Evolutionary conservation across 2,797 vertebrate genomes (phyloP).

Genomic region (Anolis apletophallus): DNA sequence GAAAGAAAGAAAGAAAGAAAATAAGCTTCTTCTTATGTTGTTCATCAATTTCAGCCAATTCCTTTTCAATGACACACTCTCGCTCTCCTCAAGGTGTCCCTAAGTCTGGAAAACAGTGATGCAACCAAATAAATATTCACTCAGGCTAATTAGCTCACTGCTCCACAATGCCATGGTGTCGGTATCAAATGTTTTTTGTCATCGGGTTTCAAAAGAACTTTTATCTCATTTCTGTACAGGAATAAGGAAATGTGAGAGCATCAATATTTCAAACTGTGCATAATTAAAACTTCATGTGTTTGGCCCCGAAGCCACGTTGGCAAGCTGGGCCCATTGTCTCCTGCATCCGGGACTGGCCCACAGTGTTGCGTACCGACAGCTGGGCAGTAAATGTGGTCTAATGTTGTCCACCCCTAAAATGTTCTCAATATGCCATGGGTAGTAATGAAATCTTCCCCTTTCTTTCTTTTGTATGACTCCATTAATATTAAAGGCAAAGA

Average conservation of each 20-base stretch:
- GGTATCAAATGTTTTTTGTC: conserved; percentile 75
- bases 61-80: conserved; percentile 27
- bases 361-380: conserved; percentile 60
- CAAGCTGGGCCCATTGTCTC: conserved; percentile 63
- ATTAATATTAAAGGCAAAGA: conserved; percentile 58
- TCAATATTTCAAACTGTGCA: conserved; percentile 79
- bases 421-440: conserved; percentile 33
- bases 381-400: conserved; percentile 60
- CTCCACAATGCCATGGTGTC: conserved; percentile 54
- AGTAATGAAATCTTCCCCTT: conserved; percentile 35
- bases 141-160: conserved; percentile 74
- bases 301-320: conserved; percentile 69
- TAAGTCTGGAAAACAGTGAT: conserved; percentile 43
- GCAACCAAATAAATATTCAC: conserved; percentile 68
- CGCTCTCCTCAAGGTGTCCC: conserved; percentile 21
- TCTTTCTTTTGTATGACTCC: neutral
- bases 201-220: conserved; percentile 79
- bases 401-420: conserved; percentile 45
- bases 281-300: conserved; percentile 82
- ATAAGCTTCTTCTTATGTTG: neutral
- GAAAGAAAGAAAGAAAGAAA: no score
- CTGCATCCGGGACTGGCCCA: conserved; percentile 52
- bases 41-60: neutral
- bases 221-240: conserved; percentile 73
- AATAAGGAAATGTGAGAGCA: conserved; percentile 71